phyloP scores from a whole-genome alignment of 2,113 vertebrate species.

The Brienomyrus longianalis region DNA sequence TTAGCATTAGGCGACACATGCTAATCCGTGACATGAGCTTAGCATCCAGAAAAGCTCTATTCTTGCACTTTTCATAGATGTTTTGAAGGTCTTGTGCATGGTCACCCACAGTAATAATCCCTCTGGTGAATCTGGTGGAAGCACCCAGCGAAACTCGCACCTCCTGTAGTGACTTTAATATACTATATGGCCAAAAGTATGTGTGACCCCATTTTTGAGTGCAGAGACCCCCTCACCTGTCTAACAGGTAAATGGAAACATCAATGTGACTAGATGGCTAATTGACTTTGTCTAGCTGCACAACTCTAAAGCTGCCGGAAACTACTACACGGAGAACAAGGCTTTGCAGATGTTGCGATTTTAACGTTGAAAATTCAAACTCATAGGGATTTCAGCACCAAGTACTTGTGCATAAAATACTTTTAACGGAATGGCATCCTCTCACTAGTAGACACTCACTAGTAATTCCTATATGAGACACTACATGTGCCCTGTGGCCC shows the following conservation, averaged over 20 bases:
- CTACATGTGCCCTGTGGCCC: neutral
- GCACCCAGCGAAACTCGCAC: no score
- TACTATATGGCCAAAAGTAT: no score
- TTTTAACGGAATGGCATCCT: neutral
- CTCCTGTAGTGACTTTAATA: no score
- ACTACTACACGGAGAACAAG: neutral
- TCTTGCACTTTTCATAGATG: no score
- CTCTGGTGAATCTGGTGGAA: no score
- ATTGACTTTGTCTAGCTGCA: neutral
- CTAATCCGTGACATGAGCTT: constrained; percentile 8
- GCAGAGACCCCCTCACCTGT: no score
- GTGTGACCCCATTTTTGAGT: no score
- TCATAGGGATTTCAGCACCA: neutral
- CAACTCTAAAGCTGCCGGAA: neutral
- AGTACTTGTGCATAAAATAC: neutral
- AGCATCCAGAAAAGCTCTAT: neutral
- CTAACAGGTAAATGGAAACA: neutral
- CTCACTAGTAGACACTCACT: no score
- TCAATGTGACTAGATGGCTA: neutral
- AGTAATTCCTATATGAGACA: no score
- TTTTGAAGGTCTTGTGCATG: no score
- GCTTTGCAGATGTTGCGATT: neutral
- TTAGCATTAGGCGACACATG: neutral
- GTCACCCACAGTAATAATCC: no score
- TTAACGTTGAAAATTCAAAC: neutral